Conservation (phyloP, 2,888 invertebrate species). For the Cylindroiulus punctatus region DNA sequence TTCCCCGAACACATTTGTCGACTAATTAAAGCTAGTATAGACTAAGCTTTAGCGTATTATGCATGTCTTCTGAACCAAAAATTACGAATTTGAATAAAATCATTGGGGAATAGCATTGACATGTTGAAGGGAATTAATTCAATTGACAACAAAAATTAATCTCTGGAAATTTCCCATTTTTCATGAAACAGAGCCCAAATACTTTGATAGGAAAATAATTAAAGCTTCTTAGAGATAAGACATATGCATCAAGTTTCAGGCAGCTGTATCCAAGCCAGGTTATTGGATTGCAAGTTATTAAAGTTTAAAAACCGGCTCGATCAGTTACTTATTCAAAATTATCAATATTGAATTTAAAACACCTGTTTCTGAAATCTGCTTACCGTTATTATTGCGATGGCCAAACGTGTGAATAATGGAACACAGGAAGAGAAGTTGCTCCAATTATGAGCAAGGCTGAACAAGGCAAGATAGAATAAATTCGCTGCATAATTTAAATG, state of each 20-base stretch:
- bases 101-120: not conserved
- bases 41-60: not conserved
- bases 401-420: constrained; percentile 50
- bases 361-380: not conserved
- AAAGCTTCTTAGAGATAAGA: not conserved
- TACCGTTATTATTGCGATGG: constrained; percentile 49
- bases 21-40: not conserved
- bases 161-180: not conserved
- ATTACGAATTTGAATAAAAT: not conserved
- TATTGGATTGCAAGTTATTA: too few relatives aligned
- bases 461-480: not conserved
- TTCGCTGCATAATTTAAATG: not conserved
- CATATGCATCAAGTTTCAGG: not conserved
- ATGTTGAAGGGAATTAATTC: not conserved
- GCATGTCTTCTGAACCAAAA: not conserved
- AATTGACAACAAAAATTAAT: not conserved
- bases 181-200: not conserved
- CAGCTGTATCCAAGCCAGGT: too few relatives aligned
- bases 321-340: not conserved
- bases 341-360: not conserved
- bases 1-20: not conserved
- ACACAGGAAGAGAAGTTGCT: constrained; percentile 14
- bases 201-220: not conserved
- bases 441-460: constrained; percentile 51
- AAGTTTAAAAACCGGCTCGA: too few relatives aligned